These are phyloP conservation scores for Trachelus tabidus DNA, from an alignment of 2,888 invertebrate species.

Conservation along the genomic window DNA sequence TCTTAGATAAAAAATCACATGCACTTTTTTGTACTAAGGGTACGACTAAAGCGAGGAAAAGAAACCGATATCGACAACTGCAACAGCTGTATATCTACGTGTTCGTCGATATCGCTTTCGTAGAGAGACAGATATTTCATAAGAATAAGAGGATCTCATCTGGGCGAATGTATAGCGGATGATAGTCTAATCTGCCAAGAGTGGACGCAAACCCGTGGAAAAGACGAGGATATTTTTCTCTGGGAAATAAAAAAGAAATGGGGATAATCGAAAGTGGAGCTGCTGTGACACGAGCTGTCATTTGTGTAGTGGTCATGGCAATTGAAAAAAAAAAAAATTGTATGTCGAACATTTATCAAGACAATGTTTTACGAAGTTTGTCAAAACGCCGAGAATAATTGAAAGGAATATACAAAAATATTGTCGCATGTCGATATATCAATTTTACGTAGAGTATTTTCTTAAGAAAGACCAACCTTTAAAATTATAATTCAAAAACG, in stretches of 20 bases:
- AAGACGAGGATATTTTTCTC: not conserved
- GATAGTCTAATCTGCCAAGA: not conserved
- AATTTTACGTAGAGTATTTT: not conserved
- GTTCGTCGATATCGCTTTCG: not conserved
- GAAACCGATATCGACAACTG: not conserved
- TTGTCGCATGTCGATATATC: not conserved
- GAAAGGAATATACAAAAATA: not conserved
- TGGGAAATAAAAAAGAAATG: not conserved
- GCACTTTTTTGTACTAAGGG: too few relatives aligned
- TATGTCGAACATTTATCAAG: too few relatives aligned
- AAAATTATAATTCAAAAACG: not conserved
- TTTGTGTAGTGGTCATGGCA: not conserved
- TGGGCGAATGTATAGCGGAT: not conserved
- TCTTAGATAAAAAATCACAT: too few relatives aligned
- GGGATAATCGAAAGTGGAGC: not conserved
- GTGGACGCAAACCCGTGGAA: not conserved
- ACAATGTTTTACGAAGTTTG: too few relatives aligned
- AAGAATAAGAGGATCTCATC: not conserved
- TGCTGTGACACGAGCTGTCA: not conserved
- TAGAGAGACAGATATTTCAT: not conserved
- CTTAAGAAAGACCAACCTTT: not conserved
- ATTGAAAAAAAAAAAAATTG: not conserved
- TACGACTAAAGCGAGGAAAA: too few relatives aligned
- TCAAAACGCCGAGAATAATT: too few relatives aligned
- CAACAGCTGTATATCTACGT: not conserved